A percentile compares a stretch with the other conserved stretches of the same genome.
phyloP scores from a whole-genome alignment of 2,797 vertebrate genomes.

The Geotrypetes seraphini region DNA sequence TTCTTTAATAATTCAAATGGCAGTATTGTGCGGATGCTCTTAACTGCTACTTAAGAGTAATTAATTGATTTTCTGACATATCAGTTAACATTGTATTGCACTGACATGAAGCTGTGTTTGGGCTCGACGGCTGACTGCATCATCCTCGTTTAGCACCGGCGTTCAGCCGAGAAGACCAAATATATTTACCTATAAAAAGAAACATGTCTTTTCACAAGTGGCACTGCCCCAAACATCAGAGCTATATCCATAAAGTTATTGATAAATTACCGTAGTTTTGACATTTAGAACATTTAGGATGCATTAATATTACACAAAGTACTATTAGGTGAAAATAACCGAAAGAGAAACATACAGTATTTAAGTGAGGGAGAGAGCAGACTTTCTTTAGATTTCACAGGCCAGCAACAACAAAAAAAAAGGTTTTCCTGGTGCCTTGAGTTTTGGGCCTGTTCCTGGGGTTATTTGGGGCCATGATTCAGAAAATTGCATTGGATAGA shows the following conservation, averaged over 20 bases:
- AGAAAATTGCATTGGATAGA: too few species aligned
- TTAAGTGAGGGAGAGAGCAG: too few species aligned
- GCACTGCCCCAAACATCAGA: slow-evolving; percentile 28
- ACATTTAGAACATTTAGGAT: too few species aligned
- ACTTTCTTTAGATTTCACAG: too few species aligned
- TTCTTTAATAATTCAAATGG: slow-evolving; percentile 90
- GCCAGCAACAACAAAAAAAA: too few species aligned
- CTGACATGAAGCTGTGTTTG: slow-evolving; percentile 57
- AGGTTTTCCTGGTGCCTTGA: too few species aligned
- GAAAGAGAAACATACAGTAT: too few species aligned
- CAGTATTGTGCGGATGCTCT: slow-evolving; percentile 77
- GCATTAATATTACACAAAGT: too few species aligned
- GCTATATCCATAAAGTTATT: slow-evolving; percentile 24
- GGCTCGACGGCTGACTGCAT: slow-evolving; percentile 31
- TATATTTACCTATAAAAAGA: slow-evolving; percentile 43
- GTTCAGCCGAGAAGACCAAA: slow-evolving; percentile 28
- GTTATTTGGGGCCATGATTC: too few species aligned
- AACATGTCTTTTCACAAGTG: slow-evolving; percentile 27
- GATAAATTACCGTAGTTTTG: too few species aligned
- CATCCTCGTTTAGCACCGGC: slow-evolving; percentile 21
- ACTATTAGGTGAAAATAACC: too few species aligned
- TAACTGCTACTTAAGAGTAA: slow-evolving; percentile 96
- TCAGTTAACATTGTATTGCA: slow-evolving; percentile 74
- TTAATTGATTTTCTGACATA: slow-evolving; percentile 99
- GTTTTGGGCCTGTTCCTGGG: too few species aligned